Base-by-base conservation (phyloP, 2,113 vertebrate species). In the Tretioscincus oriximinensis region DNA sequence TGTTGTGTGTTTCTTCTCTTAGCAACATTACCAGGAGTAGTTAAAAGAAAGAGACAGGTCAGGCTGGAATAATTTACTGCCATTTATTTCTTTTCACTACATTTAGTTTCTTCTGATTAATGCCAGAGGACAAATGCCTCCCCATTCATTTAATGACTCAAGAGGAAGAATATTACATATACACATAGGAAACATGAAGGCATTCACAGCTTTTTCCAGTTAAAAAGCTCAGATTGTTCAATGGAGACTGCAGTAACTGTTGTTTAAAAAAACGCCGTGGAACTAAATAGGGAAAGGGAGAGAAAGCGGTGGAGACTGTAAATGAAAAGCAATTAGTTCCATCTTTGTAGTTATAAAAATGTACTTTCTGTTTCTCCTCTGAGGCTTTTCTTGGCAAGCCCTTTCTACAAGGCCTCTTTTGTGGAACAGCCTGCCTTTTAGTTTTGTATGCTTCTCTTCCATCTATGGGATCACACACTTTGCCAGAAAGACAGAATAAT, bases 291-390 rank as follows among this genome's bases (percentile, higher is more conserved):
- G 74, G 35, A 41, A 65, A 29, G 21, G 31, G 73, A 76, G 69
- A 22, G 26, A 35, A 18, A 45, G n/a, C 54, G 5, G 54, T 58
- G 61, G 54, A 18, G 28, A 68, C 61, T 77, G 29, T 75, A 68
- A 74, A n/a, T 51, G 69, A 76, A 58, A 70, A 76, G 10, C 14
- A 49, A 70, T 76, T 72, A 84, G 28, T 70, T 72, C 73, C 0
- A 2, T 28, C 35, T 75, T 61, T 41, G 54, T 22, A 63, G 47
- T 73, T 85, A 63, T 73, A 81, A 70, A 77, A 78, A 80, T 21
- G 4, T 45, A 73, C 18, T 73, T 87, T 85, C 73, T 61, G 29
- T 66, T 80, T 80, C 70, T 69, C 66, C 67, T 61, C 28, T 22
- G 35, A 80, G 73, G 21, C 9, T 73, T 78, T 72, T 41, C 66